Conservation (phyloP, 2,888 invertebrate species). For the Argyresthia albistria region DNA sequence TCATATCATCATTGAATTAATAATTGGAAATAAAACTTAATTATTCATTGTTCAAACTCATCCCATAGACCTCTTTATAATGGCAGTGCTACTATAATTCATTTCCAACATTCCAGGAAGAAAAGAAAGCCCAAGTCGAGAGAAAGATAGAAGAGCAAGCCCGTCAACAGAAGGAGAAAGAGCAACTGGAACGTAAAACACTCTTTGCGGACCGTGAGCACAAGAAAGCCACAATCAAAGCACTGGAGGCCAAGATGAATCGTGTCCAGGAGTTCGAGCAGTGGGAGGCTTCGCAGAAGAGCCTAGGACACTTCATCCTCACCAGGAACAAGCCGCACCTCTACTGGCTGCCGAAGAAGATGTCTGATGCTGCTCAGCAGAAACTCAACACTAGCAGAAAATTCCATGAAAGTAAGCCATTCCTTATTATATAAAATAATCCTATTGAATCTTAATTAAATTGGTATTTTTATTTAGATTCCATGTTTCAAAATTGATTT, state of each 20-base stretch:
- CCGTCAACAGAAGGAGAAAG: slow-evolving; percentile 84
- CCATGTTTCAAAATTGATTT: too few relatives aligned
- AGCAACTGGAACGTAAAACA: slow-evolving; percentile 87
- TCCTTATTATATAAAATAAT: too few relatives aligned
- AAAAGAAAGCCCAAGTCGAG: slow-evolving; percentile 84
- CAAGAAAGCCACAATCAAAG: slow-evolving; percentile 90
- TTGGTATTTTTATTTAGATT: too few relatives aligned
- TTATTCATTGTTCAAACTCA: neutral
- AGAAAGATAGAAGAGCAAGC: slow-evolving; percentile 95
- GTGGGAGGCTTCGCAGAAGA: slow-evolving; percentile 84
- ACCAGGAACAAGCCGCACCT: slow-evolving; percentile 90
- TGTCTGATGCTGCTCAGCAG: slow-evolving; percentile 78
- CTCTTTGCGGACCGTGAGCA: slow-evolving; percentile 88
- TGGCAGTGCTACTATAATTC: neutral
- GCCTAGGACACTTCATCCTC: slow-evolving; percentile 85
- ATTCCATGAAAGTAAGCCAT: slow-evolving; percentile 75
- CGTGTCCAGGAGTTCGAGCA: slow-evolving; percentile 89
- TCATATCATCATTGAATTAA: neutral
- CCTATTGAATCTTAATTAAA: too few relatives aligned
- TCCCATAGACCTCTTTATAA: neutral
- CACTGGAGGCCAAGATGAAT: slow-evolving; percentile 91
- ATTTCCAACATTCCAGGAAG: slow-evolving; percentile 36
- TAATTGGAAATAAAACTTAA: neutral
- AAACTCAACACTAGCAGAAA: slow-evolving; percentile 76
- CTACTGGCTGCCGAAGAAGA: slow-evolving; percentile 89